Conservation (phyloP, 2,888 invertebrate species). For the Pomacea canaliculata region DNA sequence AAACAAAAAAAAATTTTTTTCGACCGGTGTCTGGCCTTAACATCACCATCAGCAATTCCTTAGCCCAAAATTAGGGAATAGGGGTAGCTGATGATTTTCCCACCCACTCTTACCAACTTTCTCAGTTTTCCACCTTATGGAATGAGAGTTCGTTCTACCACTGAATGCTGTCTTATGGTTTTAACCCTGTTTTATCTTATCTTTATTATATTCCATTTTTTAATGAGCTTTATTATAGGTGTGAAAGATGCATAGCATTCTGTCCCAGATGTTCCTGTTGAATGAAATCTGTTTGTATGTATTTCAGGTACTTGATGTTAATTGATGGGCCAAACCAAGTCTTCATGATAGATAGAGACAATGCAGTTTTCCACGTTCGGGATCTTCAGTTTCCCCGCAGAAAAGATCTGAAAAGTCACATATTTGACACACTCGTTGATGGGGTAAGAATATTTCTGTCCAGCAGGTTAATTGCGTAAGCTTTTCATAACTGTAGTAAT, state of each 20-base stretch:
- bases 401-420: slow-evolving; percentile 79
- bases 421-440: slow-evolving; percentile 88
- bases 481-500: background rate
- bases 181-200: no score
- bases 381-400: slow-evolving; percentile 84
- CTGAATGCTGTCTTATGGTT: no score
- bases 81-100: background rate
- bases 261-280: no score
- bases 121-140: no score
- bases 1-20: no score
- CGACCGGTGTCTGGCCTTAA: no score
- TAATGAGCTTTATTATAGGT: no score
- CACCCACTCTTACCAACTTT: no score
- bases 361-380: slow-evolving; percentile 87
- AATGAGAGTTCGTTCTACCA: no score
- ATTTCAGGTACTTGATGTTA: slow-evolving; percentile 91
- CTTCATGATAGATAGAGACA: slow-evolving; percentile 95
- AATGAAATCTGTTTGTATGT: no score
- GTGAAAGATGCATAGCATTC: no score
- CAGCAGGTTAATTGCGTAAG: background rate
- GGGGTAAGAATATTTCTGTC: slow-evolving; percentile 78
- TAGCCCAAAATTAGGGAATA: background rate
- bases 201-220: no score
- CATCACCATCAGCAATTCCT: background rate
- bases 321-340: slow-evolving; percentile 88